Percentiles rank a stretch among this genome's conserved stretches.
Conservation (phyloP, 2,797 vertebrate species). For the Xenops minutus region DNA sequence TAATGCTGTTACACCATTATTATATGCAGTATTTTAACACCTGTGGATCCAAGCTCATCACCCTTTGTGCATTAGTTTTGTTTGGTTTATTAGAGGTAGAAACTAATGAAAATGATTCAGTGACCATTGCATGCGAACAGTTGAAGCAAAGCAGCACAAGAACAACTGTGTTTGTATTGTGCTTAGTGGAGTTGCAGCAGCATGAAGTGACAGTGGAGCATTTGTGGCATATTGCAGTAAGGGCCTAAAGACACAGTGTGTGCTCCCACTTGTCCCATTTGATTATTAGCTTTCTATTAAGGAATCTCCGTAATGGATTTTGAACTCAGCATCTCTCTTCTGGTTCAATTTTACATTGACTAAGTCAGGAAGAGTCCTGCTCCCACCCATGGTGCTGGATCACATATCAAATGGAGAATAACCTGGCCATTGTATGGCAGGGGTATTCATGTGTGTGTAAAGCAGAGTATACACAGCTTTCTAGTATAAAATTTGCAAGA, state of each 20-base stretch:
- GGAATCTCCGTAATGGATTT: neutral
- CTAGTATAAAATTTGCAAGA: neutral
- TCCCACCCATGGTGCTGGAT: neutral
- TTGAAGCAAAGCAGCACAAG: neutral
- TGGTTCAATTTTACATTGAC: neutral
- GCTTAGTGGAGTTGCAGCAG: neutral
- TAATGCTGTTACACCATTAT: neutral
- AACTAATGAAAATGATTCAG: neutral
- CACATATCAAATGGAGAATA: neutral
- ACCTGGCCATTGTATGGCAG: neutral
- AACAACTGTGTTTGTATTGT: neutral
- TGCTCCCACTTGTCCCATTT: neutral
- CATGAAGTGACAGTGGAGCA: neutral
- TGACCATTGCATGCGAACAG: neutral
- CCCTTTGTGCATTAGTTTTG: neutral
- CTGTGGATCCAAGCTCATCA: neutral
- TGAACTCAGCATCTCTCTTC: neutral
- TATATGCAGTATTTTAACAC: neutral
- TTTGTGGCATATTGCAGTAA: neutral
- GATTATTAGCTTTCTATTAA: neutral
- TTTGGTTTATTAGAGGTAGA: neutral
- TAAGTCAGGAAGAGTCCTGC: neutral
- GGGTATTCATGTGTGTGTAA: neutral
- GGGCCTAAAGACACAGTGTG: neutral
- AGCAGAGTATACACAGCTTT: neutral